These are phyloP conservation scores for Zygogramma bicolorata DNA, from an alignment of 2,888 invertebrate species.

Conservation along the genomic window DNA sequence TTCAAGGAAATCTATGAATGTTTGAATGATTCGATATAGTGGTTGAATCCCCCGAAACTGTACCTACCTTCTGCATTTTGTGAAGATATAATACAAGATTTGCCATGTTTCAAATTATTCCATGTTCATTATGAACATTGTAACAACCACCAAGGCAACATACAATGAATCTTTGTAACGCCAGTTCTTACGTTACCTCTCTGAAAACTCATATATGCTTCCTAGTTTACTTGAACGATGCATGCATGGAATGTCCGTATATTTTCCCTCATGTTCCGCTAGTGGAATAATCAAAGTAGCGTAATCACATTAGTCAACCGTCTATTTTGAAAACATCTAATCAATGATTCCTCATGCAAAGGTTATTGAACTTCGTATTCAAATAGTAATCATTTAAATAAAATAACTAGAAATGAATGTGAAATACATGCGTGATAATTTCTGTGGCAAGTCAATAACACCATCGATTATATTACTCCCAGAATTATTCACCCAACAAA, in stretches of 20 bases:
- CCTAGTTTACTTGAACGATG: background rate
- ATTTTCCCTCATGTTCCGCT: background rate
- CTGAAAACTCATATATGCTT: background rate
- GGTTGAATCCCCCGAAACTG: too few relatives aligned
- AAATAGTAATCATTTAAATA: background rate
- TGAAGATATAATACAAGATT: too few relatives aligned
- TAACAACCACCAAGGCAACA: too few relatives aligned
- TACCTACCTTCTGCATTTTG: too few relatives aligned
- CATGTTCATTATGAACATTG: too few relatives aligned
- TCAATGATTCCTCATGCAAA: background rate
- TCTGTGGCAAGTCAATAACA: background rate
- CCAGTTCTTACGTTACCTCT: too few relatives aligned
- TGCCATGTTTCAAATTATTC: too few relatives aligned
- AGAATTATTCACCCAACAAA: too few relatives aligned
- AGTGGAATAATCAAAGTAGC: background rate
- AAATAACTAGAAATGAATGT: background rate
- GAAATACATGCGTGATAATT: background rate
- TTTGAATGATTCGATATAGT: too few relatives aligned
- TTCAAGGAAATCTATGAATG: too few relatives aligned
- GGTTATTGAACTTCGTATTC: slow-evolving; percentile 23
- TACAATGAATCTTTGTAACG: too few relatives aligned
- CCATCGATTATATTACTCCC: background rate
- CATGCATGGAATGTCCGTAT: too few relatives aligned
- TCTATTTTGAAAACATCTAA: slow-evolving; percentile 7
- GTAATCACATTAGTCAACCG: background rate